These are phyloP conservation scores for Ceyx cyanopectus DNA, from an alignment of 2,113 vertebrate species.

Conservation along the genomic window DNA sequence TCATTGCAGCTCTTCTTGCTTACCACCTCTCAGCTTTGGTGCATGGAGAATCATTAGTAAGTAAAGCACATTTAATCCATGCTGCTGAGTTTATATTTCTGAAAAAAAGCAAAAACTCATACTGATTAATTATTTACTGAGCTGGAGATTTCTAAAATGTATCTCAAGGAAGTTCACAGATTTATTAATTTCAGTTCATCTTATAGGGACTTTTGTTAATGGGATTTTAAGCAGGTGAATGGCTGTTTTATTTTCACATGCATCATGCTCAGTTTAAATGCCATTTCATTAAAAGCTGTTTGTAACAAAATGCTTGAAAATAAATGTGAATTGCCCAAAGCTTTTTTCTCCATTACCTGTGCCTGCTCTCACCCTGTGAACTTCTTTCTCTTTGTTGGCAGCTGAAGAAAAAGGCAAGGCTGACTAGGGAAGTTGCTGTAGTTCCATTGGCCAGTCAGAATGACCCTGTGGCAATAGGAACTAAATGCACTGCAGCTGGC, in stretches of 20 bases:
- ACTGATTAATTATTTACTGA: constrained; percentile 29
- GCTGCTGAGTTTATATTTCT: constrained; percentile 26
- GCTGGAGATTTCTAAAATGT: neutral
- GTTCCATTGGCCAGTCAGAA: too few relatives aligned
- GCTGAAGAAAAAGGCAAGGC: too few relatives aligned
- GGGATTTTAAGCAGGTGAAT: constrained; percentile 55
- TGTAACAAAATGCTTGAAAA: constrained; percentile 18
- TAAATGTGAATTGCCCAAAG: constrained; percentile 14
- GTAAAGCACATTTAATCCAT: neutral
- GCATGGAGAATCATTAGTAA: neutral
- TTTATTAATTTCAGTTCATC: constrained; percentile 56
- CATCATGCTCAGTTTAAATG: constrained; percentile 22
- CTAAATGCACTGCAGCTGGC: too few relatives aligned
- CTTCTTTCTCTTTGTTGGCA: too few relatives aligned
- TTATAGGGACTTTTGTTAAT: constrained; percentile 54
- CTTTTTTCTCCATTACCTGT: neutral
- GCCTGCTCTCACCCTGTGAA: too few relatives aligned
- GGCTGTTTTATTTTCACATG: constrained; percentile 34
- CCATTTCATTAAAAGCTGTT: constrained; percentile 61
- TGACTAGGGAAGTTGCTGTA: too few relatives aligned
- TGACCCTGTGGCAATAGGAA: too few relatives aligned
- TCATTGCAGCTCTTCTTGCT: neutral
- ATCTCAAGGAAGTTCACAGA: neutral
- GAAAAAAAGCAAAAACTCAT: neutral
- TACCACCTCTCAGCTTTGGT: neutral